A percentile compares a stretch with the other conserved stretches of the same genome.
Evolutionary conservation across 2,888 invertebrate species (phyloP).

Genomic region (Brachylomia viminalis): DNA sequence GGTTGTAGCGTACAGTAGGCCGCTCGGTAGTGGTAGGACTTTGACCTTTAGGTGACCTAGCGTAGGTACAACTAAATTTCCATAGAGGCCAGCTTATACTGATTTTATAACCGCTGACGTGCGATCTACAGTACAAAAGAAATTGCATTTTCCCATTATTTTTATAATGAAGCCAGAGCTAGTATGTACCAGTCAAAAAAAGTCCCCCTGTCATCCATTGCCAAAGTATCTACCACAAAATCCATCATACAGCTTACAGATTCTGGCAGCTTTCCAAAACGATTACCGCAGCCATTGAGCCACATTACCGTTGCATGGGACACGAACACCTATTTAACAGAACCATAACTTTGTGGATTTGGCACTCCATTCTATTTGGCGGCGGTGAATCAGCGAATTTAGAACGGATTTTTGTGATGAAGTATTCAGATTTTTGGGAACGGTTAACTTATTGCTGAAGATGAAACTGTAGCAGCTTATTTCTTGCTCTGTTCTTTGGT

Average conservation of each 20-base stretch:
- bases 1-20: background rate
- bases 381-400: slow-evolving; percentile 19
- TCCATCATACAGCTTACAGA: slow-evolving; percentile 36
- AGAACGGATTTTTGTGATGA: background rate
- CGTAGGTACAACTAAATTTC: background rate
- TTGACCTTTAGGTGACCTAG: background rate
- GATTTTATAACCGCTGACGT: background rate
- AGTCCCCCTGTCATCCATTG: slow-evolving; percentile 31
- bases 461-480: background rate
- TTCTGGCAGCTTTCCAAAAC: slow-evolving; percentile 59
- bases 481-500: background rate
- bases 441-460: background rate
- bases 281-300: slow-evolving; percentile 48
- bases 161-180: background rate
- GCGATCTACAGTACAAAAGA: background rate
- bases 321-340: slow-evolving; percentile 59
- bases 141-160: background rate
- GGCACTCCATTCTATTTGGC: slow-evolving; percentile 45
- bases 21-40: background rate
- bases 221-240: slow-evolving; percentile 50
- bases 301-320: slow-evolving; percentile 53
- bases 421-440: background rate
- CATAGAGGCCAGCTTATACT: background rate
- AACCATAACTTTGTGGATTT: slow-evolving; percentile 46
- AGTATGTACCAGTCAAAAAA: background rate